Percentiles rank a stretch among this genome's conserved stretches.
Evolutionary conservation across 2,113 vertebrate genomes (phyloP).

Genomic region (Donacobius atricapilla): DNA sequence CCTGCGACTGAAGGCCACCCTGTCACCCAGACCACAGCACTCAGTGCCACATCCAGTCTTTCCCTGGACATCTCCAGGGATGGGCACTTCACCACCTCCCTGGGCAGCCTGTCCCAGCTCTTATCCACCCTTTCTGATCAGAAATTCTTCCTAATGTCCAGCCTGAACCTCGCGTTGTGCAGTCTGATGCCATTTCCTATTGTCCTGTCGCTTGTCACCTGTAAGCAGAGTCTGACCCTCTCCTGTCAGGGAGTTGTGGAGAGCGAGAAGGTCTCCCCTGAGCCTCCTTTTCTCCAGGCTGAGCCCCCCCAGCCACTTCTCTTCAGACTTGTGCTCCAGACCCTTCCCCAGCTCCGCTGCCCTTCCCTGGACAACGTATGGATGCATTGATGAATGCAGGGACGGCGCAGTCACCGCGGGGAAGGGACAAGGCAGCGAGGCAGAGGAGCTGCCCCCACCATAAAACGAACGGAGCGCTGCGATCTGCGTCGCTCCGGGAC

Average conservation of each 20-base stretch:
- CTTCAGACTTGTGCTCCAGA: neutral
- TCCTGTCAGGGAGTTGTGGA: neutral
- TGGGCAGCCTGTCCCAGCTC: neutral
- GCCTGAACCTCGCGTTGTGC: accelerated
- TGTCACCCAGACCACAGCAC: neutral
- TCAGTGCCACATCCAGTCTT: neutral
- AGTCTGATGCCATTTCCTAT: neutral
- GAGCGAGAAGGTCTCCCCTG: neutral
- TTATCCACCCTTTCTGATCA: neutral
- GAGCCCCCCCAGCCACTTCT: neutral
- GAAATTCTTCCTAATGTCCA: neutral
- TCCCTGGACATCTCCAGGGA: neutral
- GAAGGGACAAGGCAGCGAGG: neutral
- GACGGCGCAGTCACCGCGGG: neutral
- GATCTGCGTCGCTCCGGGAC: neutral
- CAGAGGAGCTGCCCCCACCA: too few relatives aligned
- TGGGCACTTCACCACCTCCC: neutral
- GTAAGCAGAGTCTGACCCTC: neutral
- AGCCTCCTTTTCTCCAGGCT: neutral
- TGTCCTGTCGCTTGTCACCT: neutral
- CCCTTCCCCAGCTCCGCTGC: neutral
- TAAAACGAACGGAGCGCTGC: neutral
- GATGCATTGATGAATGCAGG: accelerated
- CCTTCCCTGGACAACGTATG: accelerated
- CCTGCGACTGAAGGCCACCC: accelerated